Percentiles rank a stretch among this genome's conserved stretches.
phyloP scores from a whole-genome alignment of 2,113 vertebrate genomes.

The Muscicapa adusta region DNA sequence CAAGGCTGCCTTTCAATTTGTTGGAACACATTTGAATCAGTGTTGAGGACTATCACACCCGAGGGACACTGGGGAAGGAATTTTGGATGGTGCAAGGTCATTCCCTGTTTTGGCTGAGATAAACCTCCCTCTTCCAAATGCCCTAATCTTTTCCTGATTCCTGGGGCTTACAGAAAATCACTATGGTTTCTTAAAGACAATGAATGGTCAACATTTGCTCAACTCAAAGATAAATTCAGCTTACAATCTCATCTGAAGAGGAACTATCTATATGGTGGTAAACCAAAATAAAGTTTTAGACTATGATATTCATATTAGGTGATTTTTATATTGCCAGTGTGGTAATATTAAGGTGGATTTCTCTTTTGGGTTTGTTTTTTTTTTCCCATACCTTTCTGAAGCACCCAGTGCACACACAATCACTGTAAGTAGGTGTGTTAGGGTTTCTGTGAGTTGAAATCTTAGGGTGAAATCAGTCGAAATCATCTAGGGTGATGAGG shows the following conservation, averaged over 20 bases:
- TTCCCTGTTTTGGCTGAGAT: neutral
- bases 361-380: fast-evolving
- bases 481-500: neutral
- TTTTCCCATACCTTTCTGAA: neutral
- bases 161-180: neutral
- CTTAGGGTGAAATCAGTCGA: too few relatives aligned
- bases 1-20: neutral
- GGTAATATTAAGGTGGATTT: neutral
- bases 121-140: neutral
- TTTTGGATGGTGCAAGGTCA: neutral
- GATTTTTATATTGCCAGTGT: neutral
- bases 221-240: neutral
- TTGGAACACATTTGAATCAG: neutral
- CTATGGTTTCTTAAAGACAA: neutral
- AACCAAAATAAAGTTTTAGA: neutral
- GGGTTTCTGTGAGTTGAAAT: neutral
- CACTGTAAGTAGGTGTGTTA: neutral
- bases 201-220: neutral
- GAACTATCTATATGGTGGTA: neutral
- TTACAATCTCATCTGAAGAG: neutral
- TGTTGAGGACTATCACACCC: neutral
- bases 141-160: neutral
- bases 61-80: neutral
- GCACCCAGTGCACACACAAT: fast-evolving
- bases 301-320: neutral